Base-by-base conservation (phyloP, 2,797 vertebrate species). In the Crypturellus tataupa region DNA sequence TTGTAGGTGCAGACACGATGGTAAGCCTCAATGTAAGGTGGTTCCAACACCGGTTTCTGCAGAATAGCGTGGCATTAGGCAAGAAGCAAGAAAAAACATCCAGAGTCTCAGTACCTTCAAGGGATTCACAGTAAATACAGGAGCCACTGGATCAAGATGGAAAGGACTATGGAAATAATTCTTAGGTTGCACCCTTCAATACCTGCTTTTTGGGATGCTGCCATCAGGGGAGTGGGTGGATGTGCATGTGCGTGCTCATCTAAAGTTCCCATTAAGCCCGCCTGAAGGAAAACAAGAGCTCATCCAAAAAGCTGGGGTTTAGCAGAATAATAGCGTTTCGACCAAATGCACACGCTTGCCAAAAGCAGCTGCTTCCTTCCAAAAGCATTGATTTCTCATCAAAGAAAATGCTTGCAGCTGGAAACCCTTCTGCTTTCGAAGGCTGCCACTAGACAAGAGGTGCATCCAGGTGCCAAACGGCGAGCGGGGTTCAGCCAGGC, bases 1-100 rank as follows among this genome's bases (percentile, higher is more conserved):
- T 99, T 99, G 97, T 99, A 99, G 83, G 98, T 99, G 77, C 99
- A 99, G 55, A 99, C 98, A 0, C 97, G 97, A 94, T 99, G 99
- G 89, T 98, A 94, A 31, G 98, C 98, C 96, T 99, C 98, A 0
- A 99, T 97, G 97, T 98, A 99, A 4, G 99, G 99, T 0, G 98
- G 98, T 44, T 99, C 98, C 96, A 99, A 94, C 44, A 99, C 95
- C 0, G 99, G 99, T 85, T 98, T 99, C 99, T 99, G 97, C 3
- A 0, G 19, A 84, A 53, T 81, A 62, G 53, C 3, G 13, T 16
- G 56, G 33, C 19, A 27, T 90, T 64, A 78, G 33, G 18, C 11
- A 80, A 55, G 40, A 14, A 24, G 35, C 6, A 24, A 63, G 51
- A 16, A 15, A 59, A 83, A 85, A 33, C 4, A 37, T 18, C 40